Evolutionary conservation across 2,888 invertebrate genomes (phyloP), one percentile per base, ranked within the genome.

Genomic region (Parnassius orleans): DNA sequence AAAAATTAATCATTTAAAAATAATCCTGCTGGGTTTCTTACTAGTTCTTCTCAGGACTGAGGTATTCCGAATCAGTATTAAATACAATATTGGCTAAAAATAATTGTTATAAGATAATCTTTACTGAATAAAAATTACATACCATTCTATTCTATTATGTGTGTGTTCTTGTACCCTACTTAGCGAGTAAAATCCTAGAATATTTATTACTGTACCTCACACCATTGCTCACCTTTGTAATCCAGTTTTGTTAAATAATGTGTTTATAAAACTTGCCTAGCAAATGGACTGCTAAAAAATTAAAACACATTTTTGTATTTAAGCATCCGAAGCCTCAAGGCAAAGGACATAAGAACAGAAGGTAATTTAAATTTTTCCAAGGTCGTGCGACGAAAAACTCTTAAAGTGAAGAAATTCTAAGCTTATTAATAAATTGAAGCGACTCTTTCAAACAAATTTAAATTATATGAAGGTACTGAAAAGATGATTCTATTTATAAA

Each of bases 211-310:
- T 9, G 12, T 9, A 43, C 43, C 9, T 11, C 3, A 52, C 3
- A 53, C 59, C 47, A 19, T 19, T 33, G 46, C 43, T 58, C n/a
- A 58, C 48, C 47, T 50, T 55, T 63, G 59, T 47, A 52, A 56
- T 56, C 33, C 55, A 46, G 51, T 56, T 54, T 42, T 14, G 63
- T 63, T 63, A 55, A 63, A 60, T 63, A 52, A 63, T 15, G 62
- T 58, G 62, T 63, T 46, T 58, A 54, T 54, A 63, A 63, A 63
- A 63, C 54, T 7, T 33, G 12, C 50, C 58, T 41, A 51, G 41
- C 54, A 58, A 63, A 63, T 63, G 58, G 62, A 58, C 58, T 63
- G 62, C 44, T 54, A 63, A 54, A 63, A 63, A 63, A 63, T 63
- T 63, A 58, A 63, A 58, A 58, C 62, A 63, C 62, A 63, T 63